Conservation (phyloP, 2,888 invertebrate species). For the Carpatolechia fugitivella region DNA sequence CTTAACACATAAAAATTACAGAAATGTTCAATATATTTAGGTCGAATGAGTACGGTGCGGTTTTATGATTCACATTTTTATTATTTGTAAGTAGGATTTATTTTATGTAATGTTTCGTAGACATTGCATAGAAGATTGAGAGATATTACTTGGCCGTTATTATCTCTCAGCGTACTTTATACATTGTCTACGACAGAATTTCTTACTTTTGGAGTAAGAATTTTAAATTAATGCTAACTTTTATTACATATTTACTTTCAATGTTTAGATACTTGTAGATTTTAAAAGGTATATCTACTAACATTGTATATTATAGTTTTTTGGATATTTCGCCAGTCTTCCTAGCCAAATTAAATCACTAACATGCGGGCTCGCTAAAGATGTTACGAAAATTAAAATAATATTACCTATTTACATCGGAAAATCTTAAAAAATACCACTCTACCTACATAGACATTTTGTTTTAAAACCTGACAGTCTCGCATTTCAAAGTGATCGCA, state of each 20-base stretch:
- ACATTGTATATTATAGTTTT: constrained; percentile 34
- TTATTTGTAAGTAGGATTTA: background rate
- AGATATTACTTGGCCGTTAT: constrained; percentile 12
- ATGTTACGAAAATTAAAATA: background rate
- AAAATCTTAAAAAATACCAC: background rate
- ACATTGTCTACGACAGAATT: constrained; percentile 13
- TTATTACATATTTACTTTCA: too few species aligned
- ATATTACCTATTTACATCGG: too few species aligned
- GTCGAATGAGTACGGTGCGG: too few species aligned
- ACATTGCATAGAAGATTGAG: background rate
- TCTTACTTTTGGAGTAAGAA: constrained; percentile 35
- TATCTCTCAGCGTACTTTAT: constrained; percentile 10
- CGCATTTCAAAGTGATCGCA: constrained; percentile 34
- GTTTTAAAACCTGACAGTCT: background rate
- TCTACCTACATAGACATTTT: background rate
- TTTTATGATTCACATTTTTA: too few species aligned
- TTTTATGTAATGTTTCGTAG: background rate
- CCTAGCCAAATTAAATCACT: too few species aligned
- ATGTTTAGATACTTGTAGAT: too few species aligned
- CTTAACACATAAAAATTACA: too few species aligned
- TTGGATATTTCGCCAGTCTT: too few species aligned
- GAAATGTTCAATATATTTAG: too few species aligned
- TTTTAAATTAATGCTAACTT: too few species aligned
- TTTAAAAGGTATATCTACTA: constrained; percentile 13
- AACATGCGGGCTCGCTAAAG: background rate